Evolutionary conservation across 2,797 vertebrate genomes (phyloP), one percentile per base, ranked within the genome.

Genomic region (Halcyon leucocephala): DNA sequence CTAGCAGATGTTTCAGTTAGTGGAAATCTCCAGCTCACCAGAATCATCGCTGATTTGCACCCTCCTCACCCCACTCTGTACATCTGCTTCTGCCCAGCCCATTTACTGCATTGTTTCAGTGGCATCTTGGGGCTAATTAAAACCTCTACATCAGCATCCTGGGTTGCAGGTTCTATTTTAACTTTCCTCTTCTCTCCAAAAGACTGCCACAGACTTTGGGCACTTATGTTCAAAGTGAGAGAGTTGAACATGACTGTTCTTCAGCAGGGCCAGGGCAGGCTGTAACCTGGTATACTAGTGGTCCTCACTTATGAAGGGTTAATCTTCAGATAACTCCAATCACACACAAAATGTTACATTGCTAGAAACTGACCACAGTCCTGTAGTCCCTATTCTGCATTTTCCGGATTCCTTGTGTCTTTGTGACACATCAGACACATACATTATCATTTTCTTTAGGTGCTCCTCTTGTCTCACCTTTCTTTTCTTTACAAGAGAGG

Each of bases 231-330:
- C 44, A 12, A 2, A 1, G 0, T 41, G 54, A 33, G 65, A 7
- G 52, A 55, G 37, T 20, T 60, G 51, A 42, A 7, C 14, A 3
- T 19, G 21, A 5, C 39, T 72, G 55, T 62, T 24, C 46, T 26
- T 62, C 78, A 46, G 64, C 14, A 29, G 14, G n/a, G 77, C 26
- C 74, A 84, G 73, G 35, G 58, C 67, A 46, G 71, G 44, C 88
- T 85, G 37, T 26, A 39, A 33, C 28, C 73, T 58, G 29, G 14
- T 7, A 0, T 29, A 5, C 0, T 0, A 51, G 57, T 24, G 20
- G 2, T 69, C n/a, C 52, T 90, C 10, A 2, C 64, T 44, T 52
- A 14, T 55, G 57, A 31, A 44, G 74, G 46, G 49, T 51, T 51
- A 42, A 35, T 71, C 71, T 64, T 67, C 55, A 29, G 26, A 29